Evolutionary conservation across 2,888 invertebrate species (phyloP), one percentile per base, ranked within the genome.

Genomic region (Stomorhina lunata): DNA sequence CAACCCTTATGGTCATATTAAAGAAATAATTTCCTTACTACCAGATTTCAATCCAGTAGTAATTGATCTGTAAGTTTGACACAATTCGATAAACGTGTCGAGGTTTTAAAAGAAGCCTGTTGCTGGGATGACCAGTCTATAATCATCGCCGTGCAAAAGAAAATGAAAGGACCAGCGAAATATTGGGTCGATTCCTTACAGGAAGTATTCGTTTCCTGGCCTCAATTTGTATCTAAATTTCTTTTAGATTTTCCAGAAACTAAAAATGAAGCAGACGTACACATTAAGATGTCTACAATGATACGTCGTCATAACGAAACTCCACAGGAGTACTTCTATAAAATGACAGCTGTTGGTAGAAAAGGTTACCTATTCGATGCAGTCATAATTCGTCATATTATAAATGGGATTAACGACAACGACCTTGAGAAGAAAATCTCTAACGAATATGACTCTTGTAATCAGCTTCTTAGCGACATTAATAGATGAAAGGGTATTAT

Each of bases 141-240:
- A 1, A 9, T 82, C 34, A 80, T 78, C 17, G 71, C 71, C 10
- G 73, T 80, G 2, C 80, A 84, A 29, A 77, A 82, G 25, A 84
- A 77, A 63, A 57, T 77, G 65, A 12, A 37, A 5, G 82, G 81
- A 9, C 27, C 77, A 3, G 73, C 80, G 5, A 80, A 68, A 29
- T 66, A 66, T 15, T 72, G 79, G 80, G 66, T 78, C 1, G 82
- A 84, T 48, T 69, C 73, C n/a, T 12, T 65, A 5, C 48, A 76
- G 25, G 48, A 32, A 2, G 63, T 68, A 17, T 77, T 78, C 20
- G 9, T 43, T 0, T 63, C 53, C 9, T 69, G 72, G 72, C n/a
- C 27, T 12, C 37, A 77, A 17, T 81, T 81, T 43, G 59, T 40
- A 0, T 5, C 61, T 3, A 34, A 61, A 48, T 81, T 73, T 48